Evolutionary conservation across 2,113 vertebrate species (phyloP).

Genomic region (Larimichthys polyactis): DNA sequence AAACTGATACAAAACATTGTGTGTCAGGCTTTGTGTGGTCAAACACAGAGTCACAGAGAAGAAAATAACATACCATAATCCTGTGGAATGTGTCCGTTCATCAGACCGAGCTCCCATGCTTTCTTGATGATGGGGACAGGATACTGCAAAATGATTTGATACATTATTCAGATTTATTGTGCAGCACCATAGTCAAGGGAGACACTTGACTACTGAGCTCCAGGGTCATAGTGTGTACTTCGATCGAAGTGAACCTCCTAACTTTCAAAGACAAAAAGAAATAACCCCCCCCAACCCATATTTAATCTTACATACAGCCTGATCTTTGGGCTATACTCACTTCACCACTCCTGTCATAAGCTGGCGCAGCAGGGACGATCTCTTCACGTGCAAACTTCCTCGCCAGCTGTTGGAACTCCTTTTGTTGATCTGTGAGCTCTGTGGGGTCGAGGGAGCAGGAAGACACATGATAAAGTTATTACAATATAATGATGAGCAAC

Average conservation of each 20-base stretch:
- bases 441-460: constrained; percentile 30
- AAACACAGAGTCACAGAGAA: too few relatives aligned
- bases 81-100: constrained; percentile 92
- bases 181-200: too few relatives aligned
- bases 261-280: neutral
- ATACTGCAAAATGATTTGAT: constrained; percentile 83
- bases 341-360: constrained; percentile 92
- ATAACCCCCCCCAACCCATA: too few relatives aligned
- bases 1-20: too few relatives aligned
- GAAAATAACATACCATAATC: constrained; percentile 84
- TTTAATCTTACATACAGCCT: neutral
- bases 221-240: too few relatives aligned
- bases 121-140: constrained; percentile 91
- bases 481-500: neutral
- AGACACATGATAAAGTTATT: neutral
- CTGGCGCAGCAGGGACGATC: constrained; percentile 88
- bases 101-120: constrained; percentile 94
- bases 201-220: too few relatives aligned
- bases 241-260: too few relatives aligned
- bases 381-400: constrained; percentile 93
- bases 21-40: too few relatives aligned
- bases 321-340: constrained; percentile 74
- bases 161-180: neutral
- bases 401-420: constrained; percentile 93
- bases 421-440: constrained; percentile 93